Evolutionary conservation across 1,140 invertebrate species (phyloP).

Genomic region (Bombus confusus): DNA sequence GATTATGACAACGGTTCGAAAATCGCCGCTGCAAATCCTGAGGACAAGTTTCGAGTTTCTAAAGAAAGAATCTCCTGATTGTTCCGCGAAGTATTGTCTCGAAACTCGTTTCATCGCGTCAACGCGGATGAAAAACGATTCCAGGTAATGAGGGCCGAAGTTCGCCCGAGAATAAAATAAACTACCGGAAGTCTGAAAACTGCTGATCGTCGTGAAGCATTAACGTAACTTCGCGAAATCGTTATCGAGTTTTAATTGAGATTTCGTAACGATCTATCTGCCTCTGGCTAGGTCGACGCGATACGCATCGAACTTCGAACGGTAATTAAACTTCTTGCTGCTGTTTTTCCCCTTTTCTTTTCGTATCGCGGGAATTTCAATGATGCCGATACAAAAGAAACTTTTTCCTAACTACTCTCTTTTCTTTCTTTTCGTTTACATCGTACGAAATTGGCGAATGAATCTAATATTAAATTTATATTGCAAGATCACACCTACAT

Average conservation of each 20-base stretch:
- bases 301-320: conserved; percentile 15
- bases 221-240: conserved; percentile 47
- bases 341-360: not conserved
- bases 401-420: not conserved
- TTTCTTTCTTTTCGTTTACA: not conserved
- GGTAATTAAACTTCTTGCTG: conserved; percentile 30
- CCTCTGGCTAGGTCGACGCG: not conserved
- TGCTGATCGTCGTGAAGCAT: conserved; percentile 34
- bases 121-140: conserved; percentile 51
- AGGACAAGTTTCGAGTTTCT: conserved; percentile 54
- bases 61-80: conserved; percentile 53
- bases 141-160: conserved; percentile 50
- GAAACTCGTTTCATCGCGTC: conserved; percentile 52
- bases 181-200: conserved; percentile 44
- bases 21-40: conserved; percentile 40
- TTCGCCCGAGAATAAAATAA: conserved; percentile 47
- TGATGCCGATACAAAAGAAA: conserved; percentile 17
- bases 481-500: not conserved
- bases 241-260: conserved; percentile 57
- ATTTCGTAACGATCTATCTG: conserved; percentile 42
- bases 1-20: conserved; percentile 36
- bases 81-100: conserved; percentile 54
- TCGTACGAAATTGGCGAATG: not conserved
- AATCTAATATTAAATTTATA: not conserved
- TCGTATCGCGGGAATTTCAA: not conserved